phyloP scores from a whole-genome alignment of 2,113 vertebrate genomes.

The Psettodes erumei region DNA sequence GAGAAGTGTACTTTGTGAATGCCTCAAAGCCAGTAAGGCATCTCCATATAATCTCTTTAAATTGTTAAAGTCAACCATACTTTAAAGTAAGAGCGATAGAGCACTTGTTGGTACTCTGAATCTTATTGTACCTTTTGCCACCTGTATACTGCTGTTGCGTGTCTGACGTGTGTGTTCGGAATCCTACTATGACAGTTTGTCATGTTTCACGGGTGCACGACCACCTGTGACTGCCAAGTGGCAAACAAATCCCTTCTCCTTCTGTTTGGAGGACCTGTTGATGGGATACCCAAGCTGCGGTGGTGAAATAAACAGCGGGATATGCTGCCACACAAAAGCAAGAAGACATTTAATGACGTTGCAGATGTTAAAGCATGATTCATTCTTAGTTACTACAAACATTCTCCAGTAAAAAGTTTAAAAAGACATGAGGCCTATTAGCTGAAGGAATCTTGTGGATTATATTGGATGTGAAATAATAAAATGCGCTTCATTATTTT shows the following conservation, averaged over 20 bases:
- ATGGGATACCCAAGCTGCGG: background rate
- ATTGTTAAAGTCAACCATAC: conserved; percentile 1
- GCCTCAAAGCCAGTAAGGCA: conserved; percentile 34
- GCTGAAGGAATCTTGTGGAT: too few relatives aligned
- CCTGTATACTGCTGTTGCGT: background rate
- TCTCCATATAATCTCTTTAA: conserved; percentile 34
- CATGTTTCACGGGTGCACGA: conserved; percentile 1
- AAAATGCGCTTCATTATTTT: too few relatives aligned
- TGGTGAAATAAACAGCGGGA: background rate
- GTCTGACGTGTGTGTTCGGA: background rate
- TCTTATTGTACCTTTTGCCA: background rate
- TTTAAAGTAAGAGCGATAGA: background rate
- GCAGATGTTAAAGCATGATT: background rate
- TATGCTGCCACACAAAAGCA: background rate
- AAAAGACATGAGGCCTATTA: too few relatives aligned
- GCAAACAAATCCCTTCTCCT: conserved; percentile 12
- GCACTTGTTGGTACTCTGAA: background rate
- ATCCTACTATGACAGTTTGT: background rate
- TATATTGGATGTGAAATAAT: too few relatives aligned
- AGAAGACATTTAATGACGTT: background rate
- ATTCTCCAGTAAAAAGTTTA: too few relatives aligned
- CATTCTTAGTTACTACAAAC: background rate
- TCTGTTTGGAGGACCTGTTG: background rate
- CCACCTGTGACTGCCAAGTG: conserved; percentile 3
- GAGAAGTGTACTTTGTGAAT: conserved; percentile 37